Base-by-base conservation (phyloP, 2,113 vertebrate genomes). In the Nothoprocta pentlandii region DNA sequence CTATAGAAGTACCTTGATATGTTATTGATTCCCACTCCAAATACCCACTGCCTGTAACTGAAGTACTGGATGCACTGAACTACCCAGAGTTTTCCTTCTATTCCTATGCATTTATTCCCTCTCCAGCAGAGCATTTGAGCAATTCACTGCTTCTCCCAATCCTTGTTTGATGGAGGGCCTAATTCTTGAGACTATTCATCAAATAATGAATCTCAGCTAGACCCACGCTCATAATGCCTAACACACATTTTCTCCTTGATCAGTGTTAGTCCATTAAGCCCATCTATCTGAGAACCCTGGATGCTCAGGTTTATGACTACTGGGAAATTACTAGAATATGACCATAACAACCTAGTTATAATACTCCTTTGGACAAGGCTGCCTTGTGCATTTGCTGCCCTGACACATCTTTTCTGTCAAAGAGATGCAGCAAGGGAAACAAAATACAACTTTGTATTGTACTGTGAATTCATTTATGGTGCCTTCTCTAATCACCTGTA, bases 241-340 rank as follows among this genome's bases (percentile, higher is more conserved):
- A 73, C 53, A 90, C 58, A 36, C 34, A 62, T 62, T 87, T 63
- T 81, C 3, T 32, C 64, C 92, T 76, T 81, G 77, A 88, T 89
- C 84, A 63, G 81, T 56, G n/a, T 92, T 82, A 89, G 75, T 49
- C 63, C 94, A 93, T 95, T 94, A 93, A 95, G 74, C 41, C 10
- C 71, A 87, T 94, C 75, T 32, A 63, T 87, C 59, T 63, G 51
- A 94, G 36, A 90, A 87, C 85, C 46, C 71, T 80, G 0, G 59
- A 25, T 62, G 79, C 75, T 95, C 67, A 78, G 75, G n/a, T 91
- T 85, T 42, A 63, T 70, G 49, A 51, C 81, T 85, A 5, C 8
- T 71, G 70, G 80, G 85, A 87, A 90, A 92, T 92, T 53, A 62
- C 58, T 81, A 87, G 78, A 74, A 62, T 76, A 73, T 54, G 44